Evolutionary conservation across 2,888 invertebrate genomes (phyloP).

Genomic region (Polydrusus cervinus): DNA sequence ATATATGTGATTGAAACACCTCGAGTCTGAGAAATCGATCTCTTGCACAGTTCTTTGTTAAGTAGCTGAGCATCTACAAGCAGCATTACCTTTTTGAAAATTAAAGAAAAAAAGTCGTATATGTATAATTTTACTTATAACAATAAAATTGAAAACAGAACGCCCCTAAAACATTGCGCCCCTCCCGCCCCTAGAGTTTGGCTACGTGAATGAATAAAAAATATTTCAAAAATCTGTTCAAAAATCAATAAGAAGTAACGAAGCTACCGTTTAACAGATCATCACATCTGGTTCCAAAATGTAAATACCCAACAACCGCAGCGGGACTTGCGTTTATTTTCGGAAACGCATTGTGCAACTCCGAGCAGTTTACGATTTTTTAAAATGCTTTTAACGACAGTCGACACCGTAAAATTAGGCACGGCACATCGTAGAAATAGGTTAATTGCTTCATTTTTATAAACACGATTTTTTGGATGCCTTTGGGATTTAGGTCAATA

Average conservation of each 20-base stretch:
- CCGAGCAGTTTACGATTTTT: slow-evolving; percentile 48
- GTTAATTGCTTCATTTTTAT: slow-evolving; percentile 48
- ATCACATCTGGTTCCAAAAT: slow-evolving; percentile 39
- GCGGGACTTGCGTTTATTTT: slow-evolving; percentile 43
- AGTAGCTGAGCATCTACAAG: too few species aligned
- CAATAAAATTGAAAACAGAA: too few species aligned
- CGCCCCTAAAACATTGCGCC: too few species aligned
- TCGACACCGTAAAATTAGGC: slow-evolving; percentile 45
- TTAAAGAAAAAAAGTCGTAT: too few species aligned
- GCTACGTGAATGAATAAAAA: too few species aligned
- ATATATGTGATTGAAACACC: too few species aligned
- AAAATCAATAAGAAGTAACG: slow-evolving; percentile 24
- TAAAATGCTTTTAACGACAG: slow-evolving; percentile 43
- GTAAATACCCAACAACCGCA: slow-evolving; percentile 26
- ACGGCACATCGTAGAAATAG: slow-evolving; percentile 43
- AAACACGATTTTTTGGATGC: slow-evolving; percentile 44
- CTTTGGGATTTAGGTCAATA: slow-evolving; percentile 29
- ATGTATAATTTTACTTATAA: too few species aligned
- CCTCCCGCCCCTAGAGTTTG: too few species aligned
- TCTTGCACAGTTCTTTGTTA: too few species aligned
- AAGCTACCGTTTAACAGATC: slow-evolving; percentile 34
- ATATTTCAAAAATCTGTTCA: background rate
- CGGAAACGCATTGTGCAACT: slow-evolving; percentile 51
- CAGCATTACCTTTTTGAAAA: too few species aligned
- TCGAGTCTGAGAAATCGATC: too few species aligned